Evolutionary conservation across 1,140 invertebrate species (phyloP).

Genomic region (Psix sp.): DNA sequence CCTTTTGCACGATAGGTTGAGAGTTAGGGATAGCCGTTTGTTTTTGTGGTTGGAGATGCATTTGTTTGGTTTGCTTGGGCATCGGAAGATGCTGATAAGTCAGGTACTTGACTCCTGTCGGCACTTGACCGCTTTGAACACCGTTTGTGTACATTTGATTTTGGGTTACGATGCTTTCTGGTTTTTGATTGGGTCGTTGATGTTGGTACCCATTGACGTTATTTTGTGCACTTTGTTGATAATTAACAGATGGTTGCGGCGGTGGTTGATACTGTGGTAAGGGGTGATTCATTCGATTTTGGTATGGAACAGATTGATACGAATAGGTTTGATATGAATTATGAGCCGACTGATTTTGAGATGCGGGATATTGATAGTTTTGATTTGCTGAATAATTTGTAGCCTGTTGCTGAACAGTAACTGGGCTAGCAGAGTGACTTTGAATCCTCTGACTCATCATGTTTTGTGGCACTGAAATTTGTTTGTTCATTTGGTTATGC

Average conservation of each 20-base stretch:
- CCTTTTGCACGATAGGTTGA: conserved; percentile 65
- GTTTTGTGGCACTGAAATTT: conserved; percentile 54
- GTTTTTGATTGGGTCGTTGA: conserved; percentile 67
- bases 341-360: conserved; percentile 64
- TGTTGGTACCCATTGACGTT: conserved; percentile 28
- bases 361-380: conserved; percentile 64
- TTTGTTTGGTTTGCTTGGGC: conserved; percentile 79
- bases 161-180: conserved; percentile 55
- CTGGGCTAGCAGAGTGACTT: conserved; percentile 67
- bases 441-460: conserved; percentile 66
- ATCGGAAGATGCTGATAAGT: conserved; percentile 79
- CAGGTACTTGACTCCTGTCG: conserved; percentile 76
- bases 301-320: conserved; percentile 66
- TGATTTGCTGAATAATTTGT: conserved; percentile 63
- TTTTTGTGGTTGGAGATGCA: conserved; percentile 82
- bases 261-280: conserved; percentile 72
- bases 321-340: conserved; percentile 67
- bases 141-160: conserved; percentile 74
- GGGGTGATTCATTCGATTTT: conserved; percentile 69
- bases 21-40: conserved; percentile 76
- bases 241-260: conserved; percentile 63
- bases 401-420: conserved; percentile 71
- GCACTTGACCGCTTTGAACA: conserved; percentile 71
- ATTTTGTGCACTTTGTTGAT: conserved; percentile 60
- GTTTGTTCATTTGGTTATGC: conserved; percentile 75